phyloP scores from a whole-genome alignment of 23 tunicate genomes.

The Halocynthia aurantium region DNA sequence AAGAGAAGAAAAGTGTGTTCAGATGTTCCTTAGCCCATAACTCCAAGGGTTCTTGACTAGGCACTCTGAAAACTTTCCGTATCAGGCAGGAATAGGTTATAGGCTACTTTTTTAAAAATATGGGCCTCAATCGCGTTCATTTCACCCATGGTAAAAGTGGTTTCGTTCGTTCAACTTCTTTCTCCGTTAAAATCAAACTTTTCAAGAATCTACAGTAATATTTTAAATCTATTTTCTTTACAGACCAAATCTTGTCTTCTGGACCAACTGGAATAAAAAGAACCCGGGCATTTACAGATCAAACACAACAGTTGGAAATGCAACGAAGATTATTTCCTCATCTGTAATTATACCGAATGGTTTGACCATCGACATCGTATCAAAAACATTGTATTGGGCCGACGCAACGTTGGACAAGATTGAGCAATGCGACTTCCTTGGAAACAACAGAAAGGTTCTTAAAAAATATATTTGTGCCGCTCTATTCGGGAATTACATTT shows the following conservation, averaged over 20 bases:
- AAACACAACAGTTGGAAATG: conserved; percentile 21
- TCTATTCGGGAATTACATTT: no score
- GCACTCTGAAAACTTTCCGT: no score
- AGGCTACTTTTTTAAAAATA: no score
- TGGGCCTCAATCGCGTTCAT: no score
- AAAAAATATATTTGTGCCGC: neutral
- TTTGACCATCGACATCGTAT: conserved; percentile 48
- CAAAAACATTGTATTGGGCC: conserved; percentile 65
- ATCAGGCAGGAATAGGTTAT: no score
- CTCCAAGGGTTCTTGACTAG: no score
- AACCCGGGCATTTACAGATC: conserved; percentile 44
- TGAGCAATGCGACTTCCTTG: conserved; percentile 65
- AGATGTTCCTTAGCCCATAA: no score
- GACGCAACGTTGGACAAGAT: conserved; percentile 81
- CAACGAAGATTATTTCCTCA: conserved; percentile 33
- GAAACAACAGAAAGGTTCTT: conserved; percentile 47
- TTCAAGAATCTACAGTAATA: neutral
- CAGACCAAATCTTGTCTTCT: conserved; percentile 64
- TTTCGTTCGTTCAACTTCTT: conserved; percentile 44
- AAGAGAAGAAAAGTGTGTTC: no score
- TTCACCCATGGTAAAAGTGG: no score
- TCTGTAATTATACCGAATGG: conserved; percentile 53
- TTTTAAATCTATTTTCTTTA: neutral
- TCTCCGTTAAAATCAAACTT: neutral
- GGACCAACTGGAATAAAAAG: conserved; percentile 81